These are phyloP conservation scores for Asobara japonica DNA, from an alignment of 1,140 invertebrate species.

Conservation along the genomic window DNA sequence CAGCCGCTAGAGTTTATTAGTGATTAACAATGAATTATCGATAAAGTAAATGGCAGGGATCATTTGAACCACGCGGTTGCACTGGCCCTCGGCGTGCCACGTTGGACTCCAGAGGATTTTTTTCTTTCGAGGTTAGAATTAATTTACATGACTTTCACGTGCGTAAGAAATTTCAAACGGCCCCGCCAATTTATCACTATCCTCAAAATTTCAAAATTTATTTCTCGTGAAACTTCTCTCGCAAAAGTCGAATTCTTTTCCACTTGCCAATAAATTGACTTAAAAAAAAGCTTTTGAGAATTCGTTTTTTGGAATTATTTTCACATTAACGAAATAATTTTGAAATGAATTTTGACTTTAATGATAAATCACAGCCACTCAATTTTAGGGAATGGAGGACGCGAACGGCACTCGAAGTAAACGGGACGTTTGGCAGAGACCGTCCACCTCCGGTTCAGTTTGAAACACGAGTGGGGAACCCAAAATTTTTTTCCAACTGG, in stretches of 20 bases:
- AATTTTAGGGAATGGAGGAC: background rate
- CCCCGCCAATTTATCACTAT: too few relatives aligned
- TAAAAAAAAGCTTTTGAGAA: too few relatives aligned
- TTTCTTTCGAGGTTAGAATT: background rate
- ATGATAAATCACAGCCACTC: too few relatives aligned
- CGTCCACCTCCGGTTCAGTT: background rate
- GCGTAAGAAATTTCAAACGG: background rate
- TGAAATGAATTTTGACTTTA: background rate
- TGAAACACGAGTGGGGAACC: background rate
- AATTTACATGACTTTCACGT: background rate
- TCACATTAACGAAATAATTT: background rate
- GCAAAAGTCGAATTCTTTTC: too few relatives aligned
- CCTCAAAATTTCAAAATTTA: too few relatives aligned
- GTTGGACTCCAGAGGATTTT: background rate
- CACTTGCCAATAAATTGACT: too few relatives aligned
- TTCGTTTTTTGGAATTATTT: too few relatives aligned
- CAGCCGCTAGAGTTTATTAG: too few relatives aligned
- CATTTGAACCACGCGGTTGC: background rate
- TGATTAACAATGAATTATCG: too few relatives aligned
- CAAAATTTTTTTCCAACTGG: background rate
- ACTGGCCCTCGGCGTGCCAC: constrained; percentile 5
- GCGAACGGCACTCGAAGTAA: background rate
- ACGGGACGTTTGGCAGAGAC: background rate
- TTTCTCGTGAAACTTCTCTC: too few relatives aligned
- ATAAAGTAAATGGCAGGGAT: background rate